Conservation (phyloP, 2,888 invertebrate species). For the Pemphredon lugubris region DNA sequence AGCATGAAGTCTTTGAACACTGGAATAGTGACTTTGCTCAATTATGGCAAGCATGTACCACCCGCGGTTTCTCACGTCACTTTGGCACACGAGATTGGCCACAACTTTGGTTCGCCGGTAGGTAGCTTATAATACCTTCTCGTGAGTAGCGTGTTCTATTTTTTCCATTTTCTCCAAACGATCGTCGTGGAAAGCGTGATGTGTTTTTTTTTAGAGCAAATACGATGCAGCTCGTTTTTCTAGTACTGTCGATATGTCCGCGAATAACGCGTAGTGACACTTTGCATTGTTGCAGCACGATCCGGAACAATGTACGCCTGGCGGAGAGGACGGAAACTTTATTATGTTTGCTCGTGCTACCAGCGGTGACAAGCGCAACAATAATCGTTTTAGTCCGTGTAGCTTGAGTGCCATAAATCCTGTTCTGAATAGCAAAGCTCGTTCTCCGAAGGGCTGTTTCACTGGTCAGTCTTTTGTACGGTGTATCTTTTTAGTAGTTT, state of each 20-base stretch:
- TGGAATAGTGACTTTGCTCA: constrained; percentile 97
- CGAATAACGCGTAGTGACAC: constrained; percentile 26
- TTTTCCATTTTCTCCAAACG: background rate
- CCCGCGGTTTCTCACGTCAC: constrained; percentile 99
- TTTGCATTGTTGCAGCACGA: constrained; percentile 88
- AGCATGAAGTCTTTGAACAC: constrained; percentile 97
- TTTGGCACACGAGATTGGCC: constrained; percentile 99
- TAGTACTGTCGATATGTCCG: constrained; percentile 53
- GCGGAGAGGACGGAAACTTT: constrained; percentile 98
- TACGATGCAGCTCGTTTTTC: constrained; percentile 13
- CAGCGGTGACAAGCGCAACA: constrained; percentile 98
- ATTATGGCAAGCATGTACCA: constrained; percentile 98
- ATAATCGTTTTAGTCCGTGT: constrained; percentile 96
- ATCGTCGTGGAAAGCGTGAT: background rate
- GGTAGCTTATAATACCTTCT: constrained; percentile 72
- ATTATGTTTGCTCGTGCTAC: constrained; percentile 99
- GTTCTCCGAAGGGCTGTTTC: constrained; percentile 95
- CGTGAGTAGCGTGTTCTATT: background rate
- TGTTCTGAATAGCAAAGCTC: constrained; percentile 94
- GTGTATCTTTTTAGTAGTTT: no score
- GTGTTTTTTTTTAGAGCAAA: background rate
- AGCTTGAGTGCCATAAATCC: constrained; percentile 95
- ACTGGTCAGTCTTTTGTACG: constrained; percentile 86
- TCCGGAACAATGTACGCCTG: constrained; percentile 96
- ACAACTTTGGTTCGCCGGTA: constrained; percentile 99